These are phyloP conservation scores for Eupsilia transversa DNA, from an alignment of 2,888 invertebrate species.

Conservation along the genomic window DNA sequence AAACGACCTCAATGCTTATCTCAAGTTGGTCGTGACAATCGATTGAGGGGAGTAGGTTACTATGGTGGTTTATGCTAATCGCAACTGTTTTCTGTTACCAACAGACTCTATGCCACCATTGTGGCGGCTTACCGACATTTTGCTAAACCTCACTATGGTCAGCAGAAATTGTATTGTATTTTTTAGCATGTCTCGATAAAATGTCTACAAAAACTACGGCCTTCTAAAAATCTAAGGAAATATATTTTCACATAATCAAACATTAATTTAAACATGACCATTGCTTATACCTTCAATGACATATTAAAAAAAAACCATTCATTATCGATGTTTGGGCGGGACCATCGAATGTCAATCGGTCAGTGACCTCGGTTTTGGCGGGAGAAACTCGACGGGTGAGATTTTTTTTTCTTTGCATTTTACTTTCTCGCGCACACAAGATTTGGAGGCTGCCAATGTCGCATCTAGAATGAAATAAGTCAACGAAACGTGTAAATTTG, in stretches of 20 bases:
- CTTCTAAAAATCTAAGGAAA: background rate
- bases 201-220: background rate
- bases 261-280: background rate
- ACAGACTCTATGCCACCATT: slow-evolving; percentile 41
- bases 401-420: slow-evolving; percentile 86
- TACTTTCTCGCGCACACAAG: slow-evolving; percentile 84
- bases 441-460: slow-evolving; percentile 64
- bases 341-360: slow-evolving; percentile 88
- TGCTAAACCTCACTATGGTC: slow-evolving; percentile 4
- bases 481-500: slow-evolving; percentile 63
- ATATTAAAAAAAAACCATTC: slow-evolving; percentile 15
- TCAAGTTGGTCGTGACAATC: slow-evolving; percentile 56
- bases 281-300: slow-evolving; percentile 19
- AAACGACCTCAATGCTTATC: slow-evolving; percentile 52
- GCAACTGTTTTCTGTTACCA: slow-evolving; percentile 44
- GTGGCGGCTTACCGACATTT: slow-evolving; percentile 17
- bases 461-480: slow-evolving; percentile 61
- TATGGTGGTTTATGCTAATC: slow-evolving; percentile 55
- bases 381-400: slow-evolving; percentile 87
- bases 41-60: slow-evolving; percentile 60
- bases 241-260: background rate
- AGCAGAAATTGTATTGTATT: background rate
- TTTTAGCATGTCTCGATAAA: background rate
- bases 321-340: slow-evolving; percentile 72
- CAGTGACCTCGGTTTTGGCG: slow-evolving; percentile 88